Conservation (phyloP, 2,888 invertebrate species). For the Mesochorus sp. region DNA sequence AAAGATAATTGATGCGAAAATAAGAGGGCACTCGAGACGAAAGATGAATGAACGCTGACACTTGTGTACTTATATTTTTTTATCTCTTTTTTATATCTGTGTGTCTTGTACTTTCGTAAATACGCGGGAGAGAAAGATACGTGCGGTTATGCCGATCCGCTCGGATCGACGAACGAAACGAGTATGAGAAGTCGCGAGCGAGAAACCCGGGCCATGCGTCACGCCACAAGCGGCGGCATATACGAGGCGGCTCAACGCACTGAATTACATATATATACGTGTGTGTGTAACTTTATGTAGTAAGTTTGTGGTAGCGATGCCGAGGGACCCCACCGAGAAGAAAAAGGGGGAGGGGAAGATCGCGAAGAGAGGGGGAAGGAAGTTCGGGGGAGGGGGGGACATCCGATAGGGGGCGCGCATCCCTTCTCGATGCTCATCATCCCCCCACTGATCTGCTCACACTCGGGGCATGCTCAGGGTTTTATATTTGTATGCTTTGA, state of each 20-base stretch:
- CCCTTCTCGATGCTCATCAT: conserved; percentile 14
- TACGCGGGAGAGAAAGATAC: background rate
- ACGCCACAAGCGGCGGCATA: conserved; percentile 67
- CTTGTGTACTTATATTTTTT: background rate
- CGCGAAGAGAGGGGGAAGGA: conserved; percentile 39
- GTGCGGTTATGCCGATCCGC: conserved; percentile 62
- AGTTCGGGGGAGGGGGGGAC: conserved; percentile 25
- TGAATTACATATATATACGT: background rate
- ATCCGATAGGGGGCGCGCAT: conserved; percentile 28
- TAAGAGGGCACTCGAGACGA: conserved; percentile 3
- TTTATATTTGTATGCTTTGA: conserved; percentile 14
- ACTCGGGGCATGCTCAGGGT: background rate
- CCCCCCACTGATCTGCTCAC: background rate
- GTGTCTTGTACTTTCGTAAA: background rate
- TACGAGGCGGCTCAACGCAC: conserved; percentile 45
- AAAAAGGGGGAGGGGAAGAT: conserved; percentile 26
- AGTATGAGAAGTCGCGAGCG: conserved; percentile 65
- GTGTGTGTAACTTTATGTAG: background rate
- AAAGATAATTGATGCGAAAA: no score
- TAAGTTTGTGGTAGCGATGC: conserved; percentile 53
- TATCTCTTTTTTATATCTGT: background rate
- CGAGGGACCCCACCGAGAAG: conserved; percentile 50
- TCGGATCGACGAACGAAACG: conserved; percentile 68
- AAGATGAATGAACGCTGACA: background rate
- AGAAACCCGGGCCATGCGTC: conserved; percentile 70